phyloP scores from a whole-genome alignment of 2,797 vertebrate species.

The Syngnathus rostellatus region DNA sequence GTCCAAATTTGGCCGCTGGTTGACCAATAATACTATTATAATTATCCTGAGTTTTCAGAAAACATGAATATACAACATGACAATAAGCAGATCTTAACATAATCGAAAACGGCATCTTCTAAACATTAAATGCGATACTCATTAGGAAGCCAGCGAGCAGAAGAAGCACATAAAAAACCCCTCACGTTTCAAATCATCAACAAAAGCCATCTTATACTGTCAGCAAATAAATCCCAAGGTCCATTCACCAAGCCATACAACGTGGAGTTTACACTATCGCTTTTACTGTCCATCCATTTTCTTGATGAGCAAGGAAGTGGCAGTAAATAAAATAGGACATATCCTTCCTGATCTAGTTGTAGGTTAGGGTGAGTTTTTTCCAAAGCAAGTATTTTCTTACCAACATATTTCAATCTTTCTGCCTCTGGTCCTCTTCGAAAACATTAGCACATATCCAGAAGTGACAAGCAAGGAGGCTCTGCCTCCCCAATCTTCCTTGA shows the following conservation, averaged over 20 bases:
- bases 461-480: no score
- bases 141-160: background rate
- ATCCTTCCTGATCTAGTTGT: no score
- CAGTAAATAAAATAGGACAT: no score
- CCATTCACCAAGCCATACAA: background rate
- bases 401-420: no score
- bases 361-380: no score
- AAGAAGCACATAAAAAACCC: background rate
- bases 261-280: background rate
- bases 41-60: constrained; percentile 9
- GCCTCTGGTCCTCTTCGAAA: no score
- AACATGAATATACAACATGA: background rate
- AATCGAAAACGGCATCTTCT: background rate
- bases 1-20: constrained; percentile 12
- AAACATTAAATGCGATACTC: background rate
- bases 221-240: background rate
- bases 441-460: no score
- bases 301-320: background rate
- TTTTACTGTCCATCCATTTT: background rate
- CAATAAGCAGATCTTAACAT: background rate
- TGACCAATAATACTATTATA: constrained; percentile 2
- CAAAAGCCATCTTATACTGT: background rate
- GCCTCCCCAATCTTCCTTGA: no score
- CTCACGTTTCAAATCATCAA: background rate
- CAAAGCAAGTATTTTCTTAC: no score